Evolutionary conservation across 2,113 vertebrate genomes (phyloP), one percentile per base, ranked within the genome.

Genomic region (Burhinus oedicnemus): DNA sequence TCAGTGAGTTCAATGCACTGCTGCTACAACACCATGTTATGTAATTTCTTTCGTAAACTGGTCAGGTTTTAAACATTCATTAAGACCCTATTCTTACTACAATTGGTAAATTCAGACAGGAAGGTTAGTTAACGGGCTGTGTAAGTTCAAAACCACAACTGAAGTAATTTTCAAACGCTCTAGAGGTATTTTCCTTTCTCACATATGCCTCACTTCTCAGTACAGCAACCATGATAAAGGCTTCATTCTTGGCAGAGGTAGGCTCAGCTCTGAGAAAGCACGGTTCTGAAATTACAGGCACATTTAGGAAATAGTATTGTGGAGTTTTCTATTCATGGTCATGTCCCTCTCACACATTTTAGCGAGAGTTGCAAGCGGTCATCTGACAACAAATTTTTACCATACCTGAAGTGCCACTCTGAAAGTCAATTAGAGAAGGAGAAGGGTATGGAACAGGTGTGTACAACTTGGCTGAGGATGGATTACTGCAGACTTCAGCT

Each of bases 1-100:
- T 93, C 87, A 89, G 70, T 61, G 84, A 89, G 69, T 96, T 93
- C 66, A 89, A 40, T 85, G 74, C 40, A 38, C 40, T 91, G 84
- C 74, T 83, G 77, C 70, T 80, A 74, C 70, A 72, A 5, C 36
- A 85, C 66, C 8, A 6, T 11, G 49, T 96, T 96, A 94, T 15
- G 25, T 91, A 96, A 96, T 80, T 91, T 87, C 54, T 95, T 94
- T 96, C 87, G 95, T 96, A 87, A 93, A 95, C 29, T 78, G 30
- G 32, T 89, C 29, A 83, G 27, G 21, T 55, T 96, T 95, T 89
- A 87, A 87, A 61, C 61, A 79, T 84, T 94, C 55, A 81, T 93
- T 79, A 90, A 85, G 58, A 51, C 20, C 55, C 55, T 89, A 9
- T 80, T 85, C 70, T 70, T 83, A 58, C 38, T 91, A 40, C 45